Base-by-base conservation (phyloP, 2,888 invertebrate species). In the Nomada fabriciana region DNA sequence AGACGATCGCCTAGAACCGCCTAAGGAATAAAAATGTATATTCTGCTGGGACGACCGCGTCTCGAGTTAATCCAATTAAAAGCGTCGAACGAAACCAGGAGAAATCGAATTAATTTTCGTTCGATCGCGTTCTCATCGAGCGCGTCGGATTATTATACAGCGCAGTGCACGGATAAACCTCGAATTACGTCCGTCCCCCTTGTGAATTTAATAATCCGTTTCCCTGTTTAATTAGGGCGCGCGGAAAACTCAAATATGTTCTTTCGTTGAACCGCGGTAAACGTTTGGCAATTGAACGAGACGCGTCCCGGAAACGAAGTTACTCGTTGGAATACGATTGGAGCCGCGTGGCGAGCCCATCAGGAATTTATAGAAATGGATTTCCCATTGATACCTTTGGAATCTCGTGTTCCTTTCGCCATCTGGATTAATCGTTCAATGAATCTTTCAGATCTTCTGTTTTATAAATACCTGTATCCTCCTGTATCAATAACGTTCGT, bases 51-150 rank as follows among this genome's bases (percentile, higher is more conserved):
- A 15, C 47, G 4, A 47, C 15, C 47, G 47, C 15, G 47, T 10
- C 29, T 20, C 10, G 13, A 20, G 25, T 61, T 80, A 71, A 80
- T 80, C 71, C 29, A 42, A 79, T 67, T 29, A 5, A 36, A 23
- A 36, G 29, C 42, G 43, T 63, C 25, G 52, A 72, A 68, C 59
- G 47, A 80, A 80, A 80, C 42, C 0, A 1, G 20, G 9, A 13
- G 60, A 11, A 36, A 61, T 78, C 70, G 59, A 71, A 53, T 61
- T 65, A 50, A 65, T 25, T 67, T 61, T 65, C 60, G 70, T 61
- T 69, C 25, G 25, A 55, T 71, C 18, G 70, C 20, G 69, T 53
- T 69, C 29, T 15, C 53, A 9, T 36, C 53, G 20, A 20, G 7
- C 29, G 10, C 47, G 15, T 0, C 7, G 25, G 25, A 42, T 52